Base-by-base conservation (phyloP, 2,888 invertebrate species). In the Habroteleia sp. region DNA sequence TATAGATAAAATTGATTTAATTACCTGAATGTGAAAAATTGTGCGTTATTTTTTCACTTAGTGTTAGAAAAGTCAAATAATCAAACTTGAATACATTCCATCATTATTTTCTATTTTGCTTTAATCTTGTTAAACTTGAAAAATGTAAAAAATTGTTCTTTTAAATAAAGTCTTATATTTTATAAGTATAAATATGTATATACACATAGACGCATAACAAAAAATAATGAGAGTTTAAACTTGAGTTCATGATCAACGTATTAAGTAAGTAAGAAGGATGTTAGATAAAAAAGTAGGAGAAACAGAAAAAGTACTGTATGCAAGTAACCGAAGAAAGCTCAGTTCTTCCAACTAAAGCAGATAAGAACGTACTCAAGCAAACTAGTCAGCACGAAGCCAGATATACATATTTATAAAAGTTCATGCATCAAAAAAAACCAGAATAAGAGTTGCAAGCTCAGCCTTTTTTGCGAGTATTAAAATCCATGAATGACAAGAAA, bases 401-500 rank as follows among this genome's bases (percentile, higher is more conserved):
- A 76, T 76, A 76, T 72, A 76, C 72, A 76, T 76, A 76, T 76
- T 76, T 76, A 76, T 63, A 71, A 60, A 65, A 62, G 66, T 76
- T 69, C 82, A 82, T 82, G 81, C 82, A 77, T 72, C 33, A 66
- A 74, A 72, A 73, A 72, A 56, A 68, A 52, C 23, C 37, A 48
- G 54, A 54, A 77, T 33, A 16, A 50, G 25, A 48, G 17, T n/a
- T 37, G 62, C 50, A 50, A 58, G 16, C 60, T 71, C 52, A 60
- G 37, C 66, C 48, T 62, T 71, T 46, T n/a, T n/a, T n/a, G n/a
- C n/a, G n/a, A n/a, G n/a, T n/a, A n/a, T n/a, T n/a, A n/a, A n/a
- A n/a, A n/a, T n/a, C n/a, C n/a, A n/a, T n/a, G n/a, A n/a, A n/a
- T n/a, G n/a, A n/a, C n/a, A 23, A 2, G n/a, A 13, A 23, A 17